Evolutionary conservation across 2,888 invertebrate species (phyloP).

Genomic region (Parasteatoda lunata): DNA sequence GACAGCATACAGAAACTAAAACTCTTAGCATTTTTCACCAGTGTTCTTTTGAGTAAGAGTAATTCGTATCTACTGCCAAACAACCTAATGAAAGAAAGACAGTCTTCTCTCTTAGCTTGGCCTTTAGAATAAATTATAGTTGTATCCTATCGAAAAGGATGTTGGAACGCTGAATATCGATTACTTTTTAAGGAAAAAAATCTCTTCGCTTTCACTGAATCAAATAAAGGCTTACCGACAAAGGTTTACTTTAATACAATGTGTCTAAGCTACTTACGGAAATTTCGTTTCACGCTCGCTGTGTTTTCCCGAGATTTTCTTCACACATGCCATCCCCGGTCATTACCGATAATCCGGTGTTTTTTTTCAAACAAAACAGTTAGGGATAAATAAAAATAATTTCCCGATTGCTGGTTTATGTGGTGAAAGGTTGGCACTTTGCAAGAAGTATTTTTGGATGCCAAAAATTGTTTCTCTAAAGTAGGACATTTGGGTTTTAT

Average conservation of each 20-base stretch:
- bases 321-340: slow-evolving; percentile 11
- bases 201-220: background rate
- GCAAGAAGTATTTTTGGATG: too few species aligned
- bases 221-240: slow-evolving; percentile 15
- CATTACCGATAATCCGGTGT: slow-evolving; percentile 43
- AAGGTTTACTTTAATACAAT: slow-evolving; percentile 48
- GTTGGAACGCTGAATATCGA: background rate
- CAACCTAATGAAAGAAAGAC: background rate
- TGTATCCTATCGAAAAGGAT: background rate
- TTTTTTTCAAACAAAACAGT: background rate
- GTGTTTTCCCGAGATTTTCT: slow-evolving; percentile 30
- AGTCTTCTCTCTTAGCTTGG: background rate
- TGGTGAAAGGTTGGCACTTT: too few species aligned
- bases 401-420: too few species aligned
- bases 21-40: background rate
- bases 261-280: slow-evolving; percentile 54
- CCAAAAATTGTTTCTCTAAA: too few species aligned
- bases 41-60: background rate
- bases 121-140: background rate
- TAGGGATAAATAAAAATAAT: too few species aligned
- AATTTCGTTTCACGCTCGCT: slow-evolving; percentile 39
- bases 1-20: background rate
- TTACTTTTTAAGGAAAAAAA: background rate
- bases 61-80: background rate
- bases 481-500: too few species aligned